phyloP scores from a whole-genome alignment of 2,113 vertebrate species.

The Dissostichus mawsoni region DNA sequence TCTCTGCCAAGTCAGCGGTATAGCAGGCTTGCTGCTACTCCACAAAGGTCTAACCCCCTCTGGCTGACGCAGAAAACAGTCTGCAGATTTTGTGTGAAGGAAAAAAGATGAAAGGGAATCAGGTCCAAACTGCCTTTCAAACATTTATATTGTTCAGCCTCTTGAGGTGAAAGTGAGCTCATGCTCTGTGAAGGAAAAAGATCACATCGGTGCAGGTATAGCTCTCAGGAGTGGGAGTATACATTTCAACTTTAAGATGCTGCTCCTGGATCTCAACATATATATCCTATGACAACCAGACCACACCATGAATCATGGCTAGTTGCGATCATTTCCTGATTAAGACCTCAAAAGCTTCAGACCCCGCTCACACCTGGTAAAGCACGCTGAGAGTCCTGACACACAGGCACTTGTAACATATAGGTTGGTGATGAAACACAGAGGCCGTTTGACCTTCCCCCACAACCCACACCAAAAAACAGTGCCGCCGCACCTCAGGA shows the following conservation, averaged over 20 bases:
- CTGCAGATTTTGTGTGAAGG: constrained; percentile 62
- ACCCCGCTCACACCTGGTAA: constrained; percentile 77
- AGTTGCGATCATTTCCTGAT: constrained; percentile 77
- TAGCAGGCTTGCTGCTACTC: constrained; percentile 36
- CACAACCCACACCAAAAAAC: constrained; percentile 37
- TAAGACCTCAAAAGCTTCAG: constrained; percentile 61
- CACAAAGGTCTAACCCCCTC: constrained; percentile 61
- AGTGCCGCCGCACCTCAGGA: constrained; percentile 60
- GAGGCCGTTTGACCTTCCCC: constrained; percentile 54
- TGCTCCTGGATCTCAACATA: constrained; percentile 59
- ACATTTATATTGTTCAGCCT: constrained; percentile 73
- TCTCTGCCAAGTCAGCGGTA: constrained; percentile 69
- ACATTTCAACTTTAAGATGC: constrained; percentile 69
- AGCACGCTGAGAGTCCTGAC: constrained; percentile 67
- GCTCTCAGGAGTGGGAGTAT: constrained; percentile 57
- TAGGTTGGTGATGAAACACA: constrained; percentile 80
- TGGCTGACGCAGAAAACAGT: constrained; percentile 60
- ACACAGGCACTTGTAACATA: constrained; percentile 69
- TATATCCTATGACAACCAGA: constrained; percentile 64
- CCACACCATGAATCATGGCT: constrained; percentile 69
- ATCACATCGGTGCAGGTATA: constrained; percentile 59
- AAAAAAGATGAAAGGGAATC: constrained; percentile 73
- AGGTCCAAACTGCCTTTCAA: constrained; percentile 66
- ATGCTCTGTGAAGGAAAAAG: constrained; percentile 59
- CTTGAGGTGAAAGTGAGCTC: constrained; percentile 65